A percentile compares a stretch with the other conserved stretches of the same genome.
Conservation (phyloP, 2,113 vertebrate genomes). For the Melanerpes aurifrons region DNA sequence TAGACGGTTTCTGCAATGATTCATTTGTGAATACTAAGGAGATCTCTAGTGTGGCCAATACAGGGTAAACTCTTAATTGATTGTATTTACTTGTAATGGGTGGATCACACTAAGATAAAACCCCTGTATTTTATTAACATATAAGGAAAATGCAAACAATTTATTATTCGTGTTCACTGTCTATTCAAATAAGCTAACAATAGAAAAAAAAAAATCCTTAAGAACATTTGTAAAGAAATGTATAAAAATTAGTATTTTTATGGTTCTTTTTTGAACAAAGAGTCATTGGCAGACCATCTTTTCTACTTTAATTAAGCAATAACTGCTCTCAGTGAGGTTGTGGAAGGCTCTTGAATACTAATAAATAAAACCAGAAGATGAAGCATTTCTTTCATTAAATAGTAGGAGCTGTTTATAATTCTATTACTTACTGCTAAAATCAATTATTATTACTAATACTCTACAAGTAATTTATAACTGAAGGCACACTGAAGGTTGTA, state of each 20-base stretch:
- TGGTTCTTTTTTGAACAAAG: constrained; percentile 45
- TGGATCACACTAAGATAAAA: background rate
- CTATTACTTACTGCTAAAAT: constrained; percentile 80
- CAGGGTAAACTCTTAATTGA: constrained; percentile 22
- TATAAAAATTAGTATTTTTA: constrained; percentile 23
- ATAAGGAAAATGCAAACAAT: constrained; percentile 13
- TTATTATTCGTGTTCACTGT: background rate
- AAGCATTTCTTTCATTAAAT: constrained; percentile 78
- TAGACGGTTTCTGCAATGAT: background rate
- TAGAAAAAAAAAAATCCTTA: constrained; percentile 20
- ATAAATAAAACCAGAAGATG: constrained; percentile 74
- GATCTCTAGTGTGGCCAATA: constrained; percentile 1
- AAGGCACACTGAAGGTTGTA: constrained; percentile 64
- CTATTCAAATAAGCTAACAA: background rate
- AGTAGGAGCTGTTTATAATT: constrained; percentile 77
- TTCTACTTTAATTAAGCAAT: constrained; percentile 77
- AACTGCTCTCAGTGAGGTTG: constrained; percentile 64
- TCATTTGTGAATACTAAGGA: background rate
- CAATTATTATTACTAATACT: constrained; percentile 79
- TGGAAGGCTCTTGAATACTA: constrained; percentile 69
- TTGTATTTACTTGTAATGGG: constrained; percentile 27
- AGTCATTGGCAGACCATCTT: constrained; percentile 71
- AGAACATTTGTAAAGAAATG: constrained; percentile 38
- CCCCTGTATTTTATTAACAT: background rate
- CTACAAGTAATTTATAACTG: constrained; percentile 70